Evolutionary conservation across 2,113 vertebrate genomes (phyloP), one percentile per base, ranked within the genome.

Genomic region (Azemiops feae): DNA sequence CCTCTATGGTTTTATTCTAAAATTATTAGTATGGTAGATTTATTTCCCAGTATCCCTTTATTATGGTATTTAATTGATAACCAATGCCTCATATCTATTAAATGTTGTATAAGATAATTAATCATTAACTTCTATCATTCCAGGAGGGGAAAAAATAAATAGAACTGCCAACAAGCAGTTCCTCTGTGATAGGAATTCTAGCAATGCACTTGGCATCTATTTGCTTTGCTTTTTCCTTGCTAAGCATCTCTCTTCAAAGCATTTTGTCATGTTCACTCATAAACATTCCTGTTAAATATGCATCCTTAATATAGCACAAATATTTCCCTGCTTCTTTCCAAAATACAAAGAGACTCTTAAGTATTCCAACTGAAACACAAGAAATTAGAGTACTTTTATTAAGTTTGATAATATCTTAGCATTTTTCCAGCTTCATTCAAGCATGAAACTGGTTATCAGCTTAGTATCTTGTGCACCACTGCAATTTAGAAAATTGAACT

Each of bases 231-330:
- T 30, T 91, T 18, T 55, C 12, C 50, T 50, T 89, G 22, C 34
- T 91, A 18, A 89, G 27, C n/a, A 54, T 58, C 43, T 30, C 43
- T 47, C 57, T 47, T 90, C 57, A 55, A 50, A 69, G 16, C 27
- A 45, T 53, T 74, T 86, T 25, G 74, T 3, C 22, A 53, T 53
- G 34, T 87, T 85, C 81, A 47, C 88, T 85, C 53, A 54, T 45
- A 27, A 89, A 27, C 47, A 30, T 47, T 50, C 54, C 30, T 57
- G 30, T 89, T 85, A 86, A n/a, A 89, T 22, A 93, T 3, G 27
- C 45, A 90, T 45, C 54, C 30, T 58, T 86, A 92, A 93, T 86
- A 93, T 86, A 90, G 60, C 87, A 81, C 87, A 89, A 34, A 89
- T 39, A 45, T 45, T 20, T 64, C 1, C 1, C 47, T 22, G 47